These are phyloP conservation scores for Scomber japonicus DNA, from an alignment of 2,113 vertebrate species.

Conservation along the genomic window DNA sequence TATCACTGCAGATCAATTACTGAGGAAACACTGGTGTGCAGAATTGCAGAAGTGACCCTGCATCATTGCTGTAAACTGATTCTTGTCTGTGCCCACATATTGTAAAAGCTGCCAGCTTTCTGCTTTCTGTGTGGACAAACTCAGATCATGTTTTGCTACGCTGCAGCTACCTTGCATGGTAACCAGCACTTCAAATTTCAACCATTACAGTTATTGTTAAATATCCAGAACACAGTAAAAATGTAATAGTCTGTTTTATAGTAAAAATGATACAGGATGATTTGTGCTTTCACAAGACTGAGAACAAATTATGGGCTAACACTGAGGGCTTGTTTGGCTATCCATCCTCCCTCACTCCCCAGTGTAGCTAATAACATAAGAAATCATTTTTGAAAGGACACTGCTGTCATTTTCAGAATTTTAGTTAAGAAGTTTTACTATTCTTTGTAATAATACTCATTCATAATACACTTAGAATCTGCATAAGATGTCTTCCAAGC, in stretches of 20 bases:
- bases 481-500: not conserved
- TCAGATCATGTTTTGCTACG: not conserved
- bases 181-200: conserved; percentile 1
- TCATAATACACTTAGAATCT: not conserved
- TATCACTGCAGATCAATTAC: conserved; percentile 30
- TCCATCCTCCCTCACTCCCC: not conserved
- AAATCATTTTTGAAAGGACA: not conserved
- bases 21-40: conserved; percentile 40
- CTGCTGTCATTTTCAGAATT: not conserved
- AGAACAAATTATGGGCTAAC: not conserved
- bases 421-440: not conserved
- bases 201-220: not conserved
- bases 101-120: conserved; percentile 11
- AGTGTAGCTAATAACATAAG: not conserved
- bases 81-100: not conserved
- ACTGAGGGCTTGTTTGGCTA: not conserved
- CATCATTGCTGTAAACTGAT: not conserved
- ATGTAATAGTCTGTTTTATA: not conserved
- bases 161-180: not conserved
- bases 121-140: conserved; percentile 7
- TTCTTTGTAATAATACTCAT: not conserved
- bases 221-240: not conserved
- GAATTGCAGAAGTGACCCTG: conserved; percentile 11
- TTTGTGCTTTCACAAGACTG: not conserved
- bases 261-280: not conserved